Evolutionary conservation across 2,888 invertebrate genomes (phyloP), one percentile per base, ranked within the genome.

Genomic region (Lissonota sp.): DNA sequence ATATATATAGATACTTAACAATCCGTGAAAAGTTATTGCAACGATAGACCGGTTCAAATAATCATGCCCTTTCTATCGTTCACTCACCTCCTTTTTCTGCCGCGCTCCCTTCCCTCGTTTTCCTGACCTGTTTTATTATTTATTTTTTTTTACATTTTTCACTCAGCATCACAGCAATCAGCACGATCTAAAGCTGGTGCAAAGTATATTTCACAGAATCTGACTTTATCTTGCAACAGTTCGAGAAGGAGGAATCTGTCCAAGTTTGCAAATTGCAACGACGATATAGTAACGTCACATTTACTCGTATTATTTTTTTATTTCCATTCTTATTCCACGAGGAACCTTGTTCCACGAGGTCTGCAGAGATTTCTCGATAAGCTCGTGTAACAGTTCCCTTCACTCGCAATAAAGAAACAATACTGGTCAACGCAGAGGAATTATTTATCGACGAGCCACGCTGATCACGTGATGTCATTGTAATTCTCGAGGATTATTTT

Each of bases 161-260:
- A 66, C 10, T 37, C 26, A 14, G 37, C 51, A 51, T 60, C 67
- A 40, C 42, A 51, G 66, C 39, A 37, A 67, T 72, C 42, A 60
- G 64, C 60, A 72, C 78, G 66, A 72, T n/a, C n/a, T n/a, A n/a
- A 72, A 60, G 44, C 60, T 39, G 46, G 71, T 62, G 62, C 62
- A 51, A 60, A 60, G 42, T 39, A 55, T 39, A 53, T 78, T 66
- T 60, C 64, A 40, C 39, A 66, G 60, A 67, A 78, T 49, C 51
- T 44, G 26, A 63, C 12, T 39, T 55, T 71, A 51, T 51, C 71
- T 72, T 58, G 60, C 51, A 71, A 66, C 60, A 14, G 49, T 58
- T 66, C 58, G 66, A 60, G 37, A 46, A 62, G 51, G 12, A 40
- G 75, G 44, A 75, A 62, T 67, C 69, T 69, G 53, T 26, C 39